Evolutionary conservation across 2,888 invertebrate species (phyloP).

Genomic region (Drosophila formosana): DNA sequence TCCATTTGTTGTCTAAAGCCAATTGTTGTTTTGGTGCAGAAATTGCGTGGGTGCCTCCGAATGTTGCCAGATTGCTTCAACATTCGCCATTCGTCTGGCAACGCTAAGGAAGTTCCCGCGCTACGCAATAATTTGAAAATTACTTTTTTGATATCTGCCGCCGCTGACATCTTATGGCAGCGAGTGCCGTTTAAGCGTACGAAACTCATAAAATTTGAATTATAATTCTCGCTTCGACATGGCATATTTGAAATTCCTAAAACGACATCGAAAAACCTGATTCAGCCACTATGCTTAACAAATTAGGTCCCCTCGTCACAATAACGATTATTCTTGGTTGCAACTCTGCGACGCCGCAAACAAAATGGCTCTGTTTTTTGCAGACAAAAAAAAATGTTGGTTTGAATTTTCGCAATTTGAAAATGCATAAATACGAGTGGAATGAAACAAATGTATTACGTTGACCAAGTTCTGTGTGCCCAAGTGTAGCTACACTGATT

Average conservation of each 20-base stretch:
- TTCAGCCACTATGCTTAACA: constrained; percentile 13
- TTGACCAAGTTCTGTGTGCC: constrained; percentile 14
- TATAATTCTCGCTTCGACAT: constrained; percentile 38
- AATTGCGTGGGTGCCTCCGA: constrained; percentile 46
- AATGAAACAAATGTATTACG: constrained; percentile 34
- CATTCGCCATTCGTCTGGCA: constrained; percentile 38
- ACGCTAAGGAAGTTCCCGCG: constrained; percentile 25
- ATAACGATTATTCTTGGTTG: constrained; percentile 37
- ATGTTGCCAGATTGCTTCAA: constrained; percentile 36
- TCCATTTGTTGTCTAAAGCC: constrained; percentile 77
- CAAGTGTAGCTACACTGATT: constrained; percentile 17
- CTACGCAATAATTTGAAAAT: constrained; percentile 54
- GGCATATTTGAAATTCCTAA: constrained; percentile 23
- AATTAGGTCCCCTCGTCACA: constrained; percentile 32
- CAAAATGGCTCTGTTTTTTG: constrained; percentile 77
- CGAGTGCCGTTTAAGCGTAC: constrained; percentile 46
- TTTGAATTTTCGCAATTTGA: constrained; percentile 46
- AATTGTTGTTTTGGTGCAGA: constrained; percentile 73
- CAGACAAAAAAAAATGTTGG: constrained; percentile 55
- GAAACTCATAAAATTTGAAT: constrained; percentile 48
- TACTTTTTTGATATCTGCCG: constrained; percentile 37
- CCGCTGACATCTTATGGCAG: constrained; percentile 61
- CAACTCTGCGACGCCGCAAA: constrained; percentile 67
- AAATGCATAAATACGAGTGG: constrained; percentile 14
- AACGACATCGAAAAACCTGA: neutral